Base-by-base conservation (phyloP, 2,888 invertebrate genomes). In the Mycalesis mineus region DNA sequence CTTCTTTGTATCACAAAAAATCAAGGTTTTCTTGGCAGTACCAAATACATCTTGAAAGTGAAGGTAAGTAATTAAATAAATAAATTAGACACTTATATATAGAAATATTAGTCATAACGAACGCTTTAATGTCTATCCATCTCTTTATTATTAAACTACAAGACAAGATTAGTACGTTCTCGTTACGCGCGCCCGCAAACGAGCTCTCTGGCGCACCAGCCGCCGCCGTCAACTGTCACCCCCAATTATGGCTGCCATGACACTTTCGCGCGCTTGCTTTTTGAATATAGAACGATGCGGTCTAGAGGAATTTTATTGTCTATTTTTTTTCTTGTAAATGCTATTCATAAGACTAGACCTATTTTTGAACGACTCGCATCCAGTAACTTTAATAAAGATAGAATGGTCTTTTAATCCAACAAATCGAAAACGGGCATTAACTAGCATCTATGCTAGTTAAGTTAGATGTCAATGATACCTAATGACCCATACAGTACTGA, bases 241-340 rank as follows among this genome's bases (percentile, higher is more conserved):
- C 74, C 74, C 84, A 87, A 88, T 88, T 88, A 88, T 80, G 82
- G 80, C 78, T 65, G 80, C 80, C 80, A 80, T 78, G 86, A 87
- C 78, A 84, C 78, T 80, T 84, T 75, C 68, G 80, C 82, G 84
- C 85, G 79, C 67, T 82, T 81, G 85, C 78, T 80, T 82, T 47
- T 84, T 80, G 80, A 81, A 84, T 84, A 74, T 83, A 83, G 83
- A 84, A 81, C 74, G 47, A 54, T 47, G 45, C 31, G 31, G 60
- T 48, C 54, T 65, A 52, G 55, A 65, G 63, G 63, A 63, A 60
- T 65, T 61, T 63, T 37, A 44, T 49, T 22, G 36, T 36, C 51
- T 51, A 37, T 42, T 56, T 44, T 53, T 59, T 40, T 22, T 22
- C 22, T 22, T 22, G 3, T 22, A 4, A 22, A 22, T 22, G 22